Evolutionary conservation across 2,113 vertebrate species (phyloP).

Genomic region (Cranoglanis bouderius): DNA sequence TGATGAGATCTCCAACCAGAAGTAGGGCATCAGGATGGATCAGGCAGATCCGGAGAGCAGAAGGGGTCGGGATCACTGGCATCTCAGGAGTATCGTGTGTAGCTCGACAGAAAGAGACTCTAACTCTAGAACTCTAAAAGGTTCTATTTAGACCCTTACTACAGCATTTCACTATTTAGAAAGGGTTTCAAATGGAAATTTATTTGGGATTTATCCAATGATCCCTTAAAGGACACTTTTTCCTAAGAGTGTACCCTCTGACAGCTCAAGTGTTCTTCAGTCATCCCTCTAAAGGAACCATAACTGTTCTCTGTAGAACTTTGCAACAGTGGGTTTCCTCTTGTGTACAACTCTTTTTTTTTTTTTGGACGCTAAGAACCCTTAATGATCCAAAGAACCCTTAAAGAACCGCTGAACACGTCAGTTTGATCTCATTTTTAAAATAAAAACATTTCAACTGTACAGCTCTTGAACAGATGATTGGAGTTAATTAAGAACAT

Average conservation of each 20-base stretch:
- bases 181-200: background rate
- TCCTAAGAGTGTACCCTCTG: background rate
- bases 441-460: background rate
- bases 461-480: background rate
- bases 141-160: background rate
- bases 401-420: background rate
- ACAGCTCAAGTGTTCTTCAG: background rate
- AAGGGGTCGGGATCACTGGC: no score
- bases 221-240: background rate
- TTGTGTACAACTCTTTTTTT: background rate
- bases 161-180: background rate
- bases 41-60: no score
- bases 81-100: no score
- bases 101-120: no score
- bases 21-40: no score
- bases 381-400: background rate
- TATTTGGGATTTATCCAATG: background rate
- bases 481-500: background rate
- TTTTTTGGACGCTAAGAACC: background rate
- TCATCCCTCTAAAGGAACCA: background rate
- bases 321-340: background rate
- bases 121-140: background rate
- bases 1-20: no score
- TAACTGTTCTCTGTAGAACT: background rate
- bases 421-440: background rate